Evolutionary conservation across 1,140 invertebrate genomes (phyloP).

Genomic region (Drosophila jambulina): DNA sequence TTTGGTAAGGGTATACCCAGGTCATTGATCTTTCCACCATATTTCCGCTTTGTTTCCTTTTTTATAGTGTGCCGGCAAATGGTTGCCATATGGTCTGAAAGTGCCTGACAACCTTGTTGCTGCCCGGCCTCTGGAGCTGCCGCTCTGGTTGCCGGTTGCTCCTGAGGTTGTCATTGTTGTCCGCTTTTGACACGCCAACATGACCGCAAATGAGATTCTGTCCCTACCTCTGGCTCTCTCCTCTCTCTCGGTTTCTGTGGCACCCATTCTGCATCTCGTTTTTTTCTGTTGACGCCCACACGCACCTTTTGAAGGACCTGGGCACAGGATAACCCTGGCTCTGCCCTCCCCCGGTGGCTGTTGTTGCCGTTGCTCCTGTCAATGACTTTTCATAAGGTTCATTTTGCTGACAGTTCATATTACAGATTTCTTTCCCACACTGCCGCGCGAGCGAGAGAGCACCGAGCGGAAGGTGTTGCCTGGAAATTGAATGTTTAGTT

Average conservation of each 20-base stretch:
- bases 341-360: neutral
- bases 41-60: constrained; percentile 34
- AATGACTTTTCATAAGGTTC: constrained; percentile 71
- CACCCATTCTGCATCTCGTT: constrained; percentile 34
- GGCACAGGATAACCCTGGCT: constrained; percentile 27
- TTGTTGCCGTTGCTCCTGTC: constrained; percentile 47
- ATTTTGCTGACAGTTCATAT: constrained; percentile 66
- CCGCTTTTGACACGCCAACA: constrained; percentile 72
- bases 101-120: constrained; percentile 40
- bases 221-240: constrained; percentile 13
- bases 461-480: constrained; percentile 5
- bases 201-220: constrained; percentile 78
- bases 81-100: constrained; percentile 61
- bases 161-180: constrained; percentile 50
- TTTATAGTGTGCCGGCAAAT: constrained; percentile 53
- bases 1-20: constrained; percentile 26
- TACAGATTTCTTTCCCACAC: constrained; percentile 43
- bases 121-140: constrained; percentile 9
- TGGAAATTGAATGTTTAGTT: constrained; percentile 52
- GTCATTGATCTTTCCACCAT: constrained; percentile 26
- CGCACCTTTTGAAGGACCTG: constrained; percentile 56
- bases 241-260: neutral
- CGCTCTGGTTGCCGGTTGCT: constrained; percentile 23
- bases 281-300: constrained; percentile 56
- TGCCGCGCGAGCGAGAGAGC: neutral